Percentiles rank a stretch among this genome's conserved stretches.
phyloP scores from a whole-genome alignment of 2,888 invertebrate genomes.

The Acleris holmiana region DNA sequence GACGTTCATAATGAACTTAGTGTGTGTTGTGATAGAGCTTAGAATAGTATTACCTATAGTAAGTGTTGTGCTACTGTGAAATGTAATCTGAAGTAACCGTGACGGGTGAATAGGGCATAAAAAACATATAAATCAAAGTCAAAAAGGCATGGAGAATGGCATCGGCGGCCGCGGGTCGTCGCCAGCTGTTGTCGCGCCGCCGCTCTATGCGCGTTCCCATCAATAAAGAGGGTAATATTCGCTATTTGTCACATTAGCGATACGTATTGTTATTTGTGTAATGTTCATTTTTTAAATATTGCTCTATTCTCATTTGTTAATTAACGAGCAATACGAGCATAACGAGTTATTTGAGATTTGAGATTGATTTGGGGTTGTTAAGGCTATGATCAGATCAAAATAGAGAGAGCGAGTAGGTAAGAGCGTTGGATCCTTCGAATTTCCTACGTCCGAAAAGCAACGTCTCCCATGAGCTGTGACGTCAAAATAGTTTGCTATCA shows the following conservation, averaged over 20 bases:
- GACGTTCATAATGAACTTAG: slow-evolving; percentile 44
- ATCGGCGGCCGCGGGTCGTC: slow-evolving; percentile 75
- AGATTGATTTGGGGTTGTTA: too few relatives aligned
- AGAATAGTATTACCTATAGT: slow-evolving; percentile 41
- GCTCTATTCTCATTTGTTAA: too few relatives aligned
- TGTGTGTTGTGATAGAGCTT: slow-evolving; percentile 32
- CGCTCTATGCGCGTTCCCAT: slow-evolving; percentile 62
- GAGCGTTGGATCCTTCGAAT: too few relatives aligned
- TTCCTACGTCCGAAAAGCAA: too few relatives aligned
- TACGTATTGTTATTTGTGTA: slow-evolving; percentile 71
- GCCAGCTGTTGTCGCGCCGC: slow-evolving; percentile 68
- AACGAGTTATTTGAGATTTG: too few relatives aligned
- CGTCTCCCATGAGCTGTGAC: too few relatives aligned
- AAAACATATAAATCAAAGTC: slow-evolving; percentile 85
- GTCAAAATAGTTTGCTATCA: too few relatives aligned
- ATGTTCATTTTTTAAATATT: slow-evolving; percentile 1
- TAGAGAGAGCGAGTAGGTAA: too few relatives aligned
- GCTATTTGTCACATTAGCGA: slow-evolving; percentile 80
- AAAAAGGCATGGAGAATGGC: slow-evolving; percentile 83
- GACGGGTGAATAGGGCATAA: slow-evolving; percentile 83
- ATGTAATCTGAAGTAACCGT: slow-evolving; percentile 74
- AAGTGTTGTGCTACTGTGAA: slow-evolving; percentile 51
- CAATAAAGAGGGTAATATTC: slow-evolving; percentile 83
- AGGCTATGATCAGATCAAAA: too few relatives aligned
- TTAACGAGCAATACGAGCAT: too few relatives aligned